Evolutionary conservation across 2,888 invertebrate genomes (phyloP).

Genomic region (Lacanobia oleracea): DNA sequence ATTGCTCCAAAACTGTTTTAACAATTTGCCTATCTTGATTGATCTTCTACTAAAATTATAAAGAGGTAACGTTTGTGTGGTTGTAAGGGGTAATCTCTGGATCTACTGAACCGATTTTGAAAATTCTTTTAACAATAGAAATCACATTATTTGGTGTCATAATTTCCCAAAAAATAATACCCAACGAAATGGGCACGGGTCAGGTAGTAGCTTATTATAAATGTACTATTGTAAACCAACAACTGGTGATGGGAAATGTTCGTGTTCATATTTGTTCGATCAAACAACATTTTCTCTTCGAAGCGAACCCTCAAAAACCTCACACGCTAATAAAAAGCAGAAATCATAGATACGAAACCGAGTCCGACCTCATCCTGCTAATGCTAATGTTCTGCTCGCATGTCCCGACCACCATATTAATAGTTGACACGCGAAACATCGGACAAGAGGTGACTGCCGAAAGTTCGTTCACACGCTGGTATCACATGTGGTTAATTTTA

Average conservation of each 20-base stretch:
- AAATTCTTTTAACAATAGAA: no score
- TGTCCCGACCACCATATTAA: constrained; percentile 69
- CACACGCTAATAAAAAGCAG: constrained; percentile 38
- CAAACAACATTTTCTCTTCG: not conserved
- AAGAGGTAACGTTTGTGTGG: no score
- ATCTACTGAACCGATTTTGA: no score
- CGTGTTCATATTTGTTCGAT: not conserved
- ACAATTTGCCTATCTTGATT: no score
- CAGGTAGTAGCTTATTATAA: no score
- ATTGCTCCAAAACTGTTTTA: no score
- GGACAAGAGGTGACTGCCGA: constrained; percentile 45
- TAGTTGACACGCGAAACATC: constrained; percentile 72
- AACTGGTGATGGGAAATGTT: not conserved
- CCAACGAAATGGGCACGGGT: no score
- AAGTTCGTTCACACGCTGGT: constrained; percentile 64
- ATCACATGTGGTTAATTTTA: constrained; percentile 33
- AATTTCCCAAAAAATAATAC: no score
- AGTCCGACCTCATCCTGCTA: constrained; percentile 67
- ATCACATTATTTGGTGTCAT: no score
- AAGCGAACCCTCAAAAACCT: constrained; percentile 20
- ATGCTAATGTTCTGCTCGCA: constrained; percentile 73
- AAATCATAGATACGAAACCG: constrained; percentile 59
- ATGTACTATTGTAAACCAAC: no score
- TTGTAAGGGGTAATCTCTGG: no score
- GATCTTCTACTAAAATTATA: no score